Conservation (phyloP, 1,140 invertebrate genomes). For the Chrysoperla carnea region DNA sequence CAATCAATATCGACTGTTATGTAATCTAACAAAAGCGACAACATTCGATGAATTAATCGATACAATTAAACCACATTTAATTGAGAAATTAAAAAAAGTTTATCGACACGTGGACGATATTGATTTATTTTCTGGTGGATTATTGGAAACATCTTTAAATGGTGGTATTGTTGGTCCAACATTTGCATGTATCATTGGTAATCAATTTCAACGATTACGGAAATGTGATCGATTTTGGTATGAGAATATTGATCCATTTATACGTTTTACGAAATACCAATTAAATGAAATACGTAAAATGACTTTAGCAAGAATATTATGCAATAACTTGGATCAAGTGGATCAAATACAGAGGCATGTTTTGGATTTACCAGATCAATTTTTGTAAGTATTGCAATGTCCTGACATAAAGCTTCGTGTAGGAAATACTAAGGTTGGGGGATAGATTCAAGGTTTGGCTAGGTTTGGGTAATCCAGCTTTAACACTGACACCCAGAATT, state of each 20-base stretch:
- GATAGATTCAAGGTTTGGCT: too few relatives aligned
- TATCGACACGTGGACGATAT: slow-evolving; percentile 36
- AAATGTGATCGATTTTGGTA: slow-evolving; percentile 58
- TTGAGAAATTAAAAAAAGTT: slow-evolving; percentile 21
- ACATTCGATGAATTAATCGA: slow-evolving; percentile 22
- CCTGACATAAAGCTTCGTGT: not conserved
- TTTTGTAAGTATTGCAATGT: slow-evolving; percentile 32
- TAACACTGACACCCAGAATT: too few relatives aligned
- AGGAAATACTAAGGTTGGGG: not conserved
- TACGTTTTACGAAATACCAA: slow-evolving; percentile 21
- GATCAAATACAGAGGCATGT: slow-evolving; percentile 20
- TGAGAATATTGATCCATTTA: slow-evolving; percentile 4
- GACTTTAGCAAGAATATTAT: slow-evolving; percentile 23
- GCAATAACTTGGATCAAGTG: slow-evolving; percentile 25
- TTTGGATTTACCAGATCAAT: slow-evolving; percentile 21
- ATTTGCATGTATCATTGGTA: slow-evolving; percentile 58
- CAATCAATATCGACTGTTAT: slow-evolving; percentile 27
- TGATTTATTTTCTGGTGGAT: slow-evolving; percentile 44
- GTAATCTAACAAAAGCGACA: slow-evolving; percentile 21
- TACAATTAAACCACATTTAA: slow-evolving; percentile 24
- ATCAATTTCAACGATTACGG: slow-evolving; percentile 47
- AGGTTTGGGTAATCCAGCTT: too few relatives aligned
- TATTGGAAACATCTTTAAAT: slow-evolving; percentile 38
- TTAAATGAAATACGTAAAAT: slow-evolving; percentile 21
- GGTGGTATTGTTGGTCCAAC: slow-evolving; percentile 58